Evolutionary conservation across 2,113 vertebrate genomes (phyloP).

Genomic region (Istiophorus platypterus): DNA sequence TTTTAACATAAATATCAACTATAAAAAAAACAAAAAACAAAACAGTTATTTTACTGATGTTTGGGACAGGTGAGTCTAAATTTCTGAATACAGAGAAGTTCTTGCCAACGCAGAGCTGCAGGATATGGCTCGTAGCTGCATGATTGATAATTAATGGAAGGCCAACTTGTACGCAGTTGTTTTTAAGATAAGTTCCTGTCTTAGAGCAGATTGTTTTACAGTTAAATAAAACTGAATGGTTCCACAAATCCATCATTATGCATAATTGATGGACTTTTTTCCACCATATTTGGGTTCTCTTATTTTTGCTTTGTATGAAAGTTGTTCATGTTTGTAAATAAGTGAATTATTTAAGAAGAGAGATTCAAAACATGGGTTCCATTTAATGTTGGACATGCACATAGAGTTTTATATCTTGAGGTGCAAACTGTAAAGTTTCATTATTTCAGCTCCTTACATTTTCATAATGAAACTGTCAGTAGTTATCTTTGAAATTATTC

Average conservation of each 20-base stretch:
- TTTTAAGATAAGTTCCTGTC: neutral
- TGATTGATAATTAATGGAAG: conserved; percentile 30
- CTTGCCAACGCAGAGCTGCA: neutral
- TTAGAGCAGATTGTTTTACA: neutral
- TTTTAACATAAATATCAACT: neutral
- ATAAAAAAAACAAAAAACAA: neutral
- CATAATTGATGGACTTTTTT: neutral
- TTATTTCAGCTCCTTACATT: conserved; percentile 8
- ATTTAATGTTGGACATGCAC: neutral
- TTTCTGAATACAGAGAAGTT: neutral
- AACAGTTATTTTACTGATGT: neutral
- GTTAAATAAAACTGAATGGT: neutral
- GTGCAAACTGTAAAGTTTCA: conserved; percentile 13
- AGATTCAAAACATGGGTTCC: neutral
- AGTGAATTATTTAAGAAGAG: neutral
- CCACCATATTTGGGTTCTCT: neutral
- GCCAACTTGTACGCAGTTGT: neutral
- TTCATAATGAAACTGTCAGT: conserved; percentile 37
- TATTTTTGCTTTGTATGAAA: neutral
- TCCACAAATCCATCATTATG: neutral
- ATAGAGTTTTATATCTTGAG: neutral
- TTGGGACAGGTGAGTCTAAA: neutral
- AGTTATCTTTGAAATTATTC: conserved; percentile 58
- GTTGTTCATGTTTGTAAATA: neutral
- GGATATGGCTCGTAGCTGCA: neutral